A percentile compares a stretch with the other conserved stretches of the same genome.
Evolutionary conservation across 2,113 vertebrate genomes (phyloP).

Genomic region (Smithornis capensis): DNA sequence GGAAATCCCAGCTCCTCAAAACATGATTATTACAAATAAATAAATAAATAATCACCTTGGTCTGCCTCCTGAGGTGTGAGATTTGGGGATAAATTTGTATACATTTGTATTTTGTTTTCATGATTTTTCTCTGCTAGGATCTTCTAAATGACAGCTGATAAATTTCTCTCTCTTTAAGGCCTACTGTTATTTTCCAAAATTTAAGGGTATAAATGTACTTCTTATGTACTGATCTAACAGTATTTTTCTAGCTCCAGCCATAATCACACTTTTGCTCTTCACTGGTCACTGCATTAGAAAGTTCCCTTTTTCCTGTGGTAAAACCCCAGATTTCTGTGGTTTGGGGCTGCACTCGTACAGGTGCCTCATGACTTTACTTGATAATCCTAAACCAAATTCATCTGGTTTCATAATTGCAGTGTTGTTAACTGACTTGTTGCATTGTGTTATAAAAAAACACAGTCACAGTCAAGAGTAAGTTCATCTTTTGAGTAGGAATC

Average conservation of each 20-base stretch:
- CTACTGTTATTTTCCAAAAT: background rate
- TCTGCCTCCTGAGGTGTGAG: background rate
- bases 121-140: background rate
- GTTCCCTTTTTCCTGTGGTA: background rate
- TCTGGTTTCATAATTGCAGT: background rate
- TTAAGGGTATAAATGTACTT: background rate
- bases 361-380: background rate
- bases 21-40: background rate
- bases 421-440: background rate
- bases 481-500: background rate
- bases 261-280: background rate
- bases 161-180: background rate
- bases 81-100: background rate
- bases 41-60: background rate
- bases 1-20: background rate
- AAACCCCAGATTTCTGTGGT: background rate
- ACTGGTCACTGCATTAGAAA: background rate
- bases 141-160: background rate
- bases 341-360: background rate
- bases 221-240: fast-evolving
- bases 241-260: background rate
- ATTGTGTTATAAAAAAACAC: background rate
- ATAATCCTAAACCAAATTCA: background rate
- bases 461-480: background rate
- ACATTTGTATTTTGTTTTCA: background rate